phyloP scores from a whole-genome alignment of 2,113 vertebrate genomes.

The Tyto alba region DNA sequence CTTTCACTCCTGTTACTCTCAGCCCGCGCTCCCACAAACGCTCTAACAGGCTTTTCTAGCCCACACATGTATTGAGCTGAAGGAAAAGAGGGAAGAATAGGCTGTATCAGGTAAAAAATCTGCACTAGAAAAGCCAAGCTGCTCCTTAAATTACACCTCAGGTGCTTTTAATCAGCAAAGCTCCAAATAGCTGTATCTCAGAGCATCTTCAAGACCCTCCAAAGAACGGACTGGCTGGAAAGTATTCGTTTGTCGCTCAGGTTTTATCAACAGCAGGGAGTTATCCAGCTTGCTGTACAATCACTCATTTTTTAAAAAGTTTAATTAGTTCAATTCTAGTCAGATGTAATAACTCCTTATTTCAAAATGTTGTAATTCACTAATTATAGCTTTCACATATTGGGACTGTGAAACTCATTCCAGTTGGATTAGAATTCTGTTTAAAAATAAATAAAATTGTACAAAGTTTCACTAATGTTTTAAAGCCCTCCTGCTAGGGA shows the following conservation, averaged over 20 bases:
- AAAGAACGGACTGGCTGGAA: background rate
- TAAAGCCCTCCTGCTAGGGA: background rate
- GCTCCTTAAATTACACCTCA: background rate
- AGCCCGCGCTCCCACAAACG: background rate
- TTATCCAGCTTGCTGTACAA: background rate
- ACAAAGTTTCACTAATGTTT: constrained; percentile 15
- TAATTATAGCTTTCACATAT: constrained; percentile 24
- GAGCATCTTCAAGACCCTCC: background rate
- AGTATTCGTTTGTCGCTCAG: background rate
- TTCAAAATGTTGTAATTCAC: constrained; percentile 49
- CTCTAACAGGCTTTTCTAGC: background rate
- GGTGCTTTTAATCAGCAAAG: background rate
- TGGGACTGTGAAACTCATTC: background rate
- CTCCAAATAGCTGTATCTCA: background rate
- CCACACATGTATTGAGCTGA: background rate
- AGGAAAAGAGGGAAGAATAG: constrained; percentile 13
- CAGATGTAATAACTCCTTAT: constrained; percentile 35
- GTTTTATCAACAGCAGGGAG: background rate
- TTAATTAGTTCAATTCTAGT: constrained; percentile 48
- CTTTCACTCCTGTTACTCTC: background rate
- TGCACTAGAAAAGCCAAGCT: background rate
- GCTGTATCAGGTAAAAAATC: background rate
- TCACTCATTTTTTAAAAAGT: background rate
- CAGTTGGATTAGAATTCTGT: constrained; percentile 20
- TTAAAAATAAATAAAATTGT: constrained; percentile 25